phyloP scores from a whole-genome alignment of 2,888 invertebrate species.

The Drosophila ustulata region DNA sequence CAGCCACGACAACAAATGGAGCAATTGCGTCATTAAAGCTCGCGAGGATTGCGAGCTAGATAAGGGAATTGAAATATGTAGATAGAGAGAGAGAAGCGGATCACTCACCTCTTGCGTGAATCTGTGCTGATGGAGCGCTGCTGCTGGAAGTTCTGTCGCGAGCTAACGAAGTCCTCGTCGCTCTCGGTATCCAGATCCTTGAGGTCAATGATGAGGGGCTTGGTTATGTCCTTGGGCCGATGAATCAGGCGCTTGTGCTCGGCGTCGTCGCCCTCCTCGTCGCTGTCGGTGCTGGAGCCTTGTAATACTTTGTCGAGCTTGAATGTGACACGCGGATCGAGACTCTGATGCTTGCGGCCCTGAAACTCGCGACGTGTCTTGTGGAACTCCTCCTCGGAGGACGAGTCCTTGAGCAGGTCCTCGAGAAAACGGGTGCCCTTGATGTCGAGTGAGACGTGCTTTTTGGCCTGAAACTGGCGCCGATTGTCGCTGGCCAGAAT shows the following conservation, averaged over 20 bases:
- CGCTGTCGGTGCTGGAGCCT: conserved; percentile 83
- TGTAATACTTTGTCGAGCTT: conserved; percentile 84
- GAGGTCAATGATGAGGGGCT: conserved; percentile 85
- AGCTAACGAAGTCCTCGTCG: conserved; percentile 86
- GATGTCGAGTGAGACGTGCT: conserved; percentile 85
- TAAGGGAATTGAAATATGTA: background rate
- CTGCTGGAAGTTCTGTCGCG: conserved; percentile 88
- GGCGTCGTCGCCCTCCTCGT: conserved; percentile 83
- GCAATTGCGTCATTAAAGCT: background rate
- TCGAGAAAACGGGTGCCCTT: conserved; percentile 84
- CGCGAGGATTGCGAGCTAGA: background rate
- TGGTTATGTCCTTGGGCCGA: conserved; percentile 85
- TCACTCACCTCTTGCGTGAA: conserved; percentile 86
- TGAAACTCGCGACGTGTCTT: conserved; percentile 85
- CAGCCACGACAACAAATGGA: conserved; percentile 9
- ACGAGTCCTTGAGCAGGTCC: conserved; percentile 84
- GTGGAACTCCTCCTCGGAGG: conserved; percentile 85
- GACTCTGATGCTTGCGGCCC: conserved; percentile 85
- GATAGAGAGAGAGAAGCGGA: background rate
- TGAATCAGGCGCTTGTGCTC: conserved; percentile 84
- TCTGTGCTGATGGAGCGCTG: conserved; percentile 88
- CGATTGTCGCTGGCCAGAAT: conserved; percentile 84
- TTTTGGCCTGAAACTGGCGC: conserved; percentile 84
- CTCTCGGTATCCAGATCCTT: conserved; percentile 85
- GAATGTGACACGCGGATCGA: conserved; percentile 85